phyloP scores from a whole-genome alignment of 2,797 vertebrate species.

The Mus caroli region DNA sequence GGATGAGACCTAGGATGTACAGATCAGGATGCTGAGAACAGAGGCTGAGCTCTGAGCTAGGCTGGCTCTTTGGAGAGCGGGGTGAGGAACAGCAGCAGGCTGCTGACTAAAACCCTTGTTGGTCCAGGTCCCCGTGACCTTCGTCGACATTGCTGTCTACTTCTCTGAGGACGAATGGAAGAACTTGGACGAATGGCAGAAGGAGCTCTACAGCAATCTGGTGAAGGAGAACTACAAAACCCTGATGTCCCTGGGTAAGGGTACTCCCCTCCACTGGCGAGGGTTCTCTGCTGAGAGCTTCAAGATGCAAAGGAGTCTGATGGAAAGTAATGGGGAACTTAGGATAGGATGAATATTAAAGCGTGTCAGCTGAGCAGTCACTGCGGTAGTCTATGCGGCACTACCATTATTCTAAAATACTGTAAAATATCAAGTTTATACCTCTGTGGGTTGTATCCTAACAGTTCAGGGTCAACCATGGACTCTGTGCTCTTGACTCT shows the following conservation, averaged over 20 bases:
- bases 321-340: accelerated
- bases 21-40: background rate
- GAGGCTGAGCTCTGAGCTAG: background rate
- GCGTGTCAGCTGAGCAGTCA: too few species aligned
- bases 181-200: constrained; percentile 85
- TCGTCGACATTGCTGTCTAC: constrained; percentile 83
- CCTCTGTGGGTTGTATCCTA: background rate
- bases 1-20: background rate
- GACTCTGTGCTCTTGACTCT: background rate
- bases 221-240: constrained; percentile 87
- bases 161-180: constrained; percentile 87
- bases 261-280: accelerated
- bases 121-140: constrained; percentile 84
- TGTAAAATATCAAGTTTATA: too few species aligned
- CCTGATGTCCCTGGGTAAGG: constrained; percentile 88
- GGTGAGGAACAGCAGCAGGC: background rate
- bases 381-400: accelerated
- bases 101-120: background rate
- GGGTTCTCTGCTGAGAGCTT: background rate
- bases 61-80: accelerated
- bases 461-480: background rate
- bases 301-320: background rate
- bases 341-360: background rate
- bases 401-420: background rate
- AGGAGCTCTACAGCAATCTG: constrained; percentile 85